These are phyloP conservation scores for Brenthis daphne DNA, from an alignment of 2,888 invertebrate species.

Conservation along the genomic window DNA sequence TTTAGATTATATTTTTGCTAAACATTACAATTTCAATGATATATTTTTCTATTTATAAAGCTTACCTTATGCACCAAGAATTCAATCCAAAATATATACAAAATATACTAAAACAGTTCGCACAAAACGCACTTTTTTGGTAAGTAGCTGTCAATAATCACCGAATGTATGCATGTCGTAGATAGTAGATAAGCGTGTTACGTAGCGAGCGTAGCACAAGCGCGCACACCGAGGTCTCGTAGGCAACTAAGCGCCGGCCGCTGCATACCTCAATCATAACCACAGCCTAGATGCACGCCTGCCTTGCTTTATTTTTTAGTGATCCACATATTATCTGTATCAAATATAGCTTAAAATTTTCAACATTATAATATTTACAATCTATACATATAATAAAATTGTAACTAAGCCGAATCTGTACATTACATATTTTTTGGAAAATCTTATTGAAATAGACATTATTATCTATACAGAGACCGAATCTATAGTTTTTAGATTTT, in stretches of 20 bases:
- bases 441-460: no score
- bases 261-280: slow-evolving; percentile 51
- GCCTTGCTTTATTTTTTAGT: background rate
- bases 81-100: slow-evolving; percentile 35
- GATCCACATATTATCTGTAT: background rate
- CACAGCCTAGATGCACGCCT: background rate
- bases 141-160: slow-evolving; percentile 28
- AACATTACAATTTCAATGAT: background rate
- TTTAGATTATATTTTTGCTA: background rate
- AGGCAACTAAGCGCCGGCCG: slow-evolving; percentile 55
- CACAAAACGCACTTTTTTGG: slow-evolving; percentile 28
- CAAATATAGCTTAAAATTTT: no score
- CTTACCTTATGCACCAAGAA: slow-evolving; percentile 28
- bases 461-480: no score
- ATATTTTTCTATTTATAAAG: background rate
- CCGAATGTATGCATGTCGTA: slow-evolving; percentile 25
- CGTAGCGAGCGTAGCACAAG: slow-evolving; percentile 44
- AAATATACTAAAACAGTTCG: slow-evolving; percentile 31
- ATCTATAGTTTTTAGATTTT: no score
- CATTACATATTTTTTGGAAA: no score
- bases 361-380: no score
- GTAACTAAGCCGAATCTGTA: no score
- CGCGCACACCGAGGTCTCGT: slow-evolving; percentile 53
- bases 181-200: slow-evolving; percentile 38
- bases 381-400: no score